phyloP scores from a whole-genome alignment of 2,888 invertebrate genomes.

The Perdita meconis region DNA sequence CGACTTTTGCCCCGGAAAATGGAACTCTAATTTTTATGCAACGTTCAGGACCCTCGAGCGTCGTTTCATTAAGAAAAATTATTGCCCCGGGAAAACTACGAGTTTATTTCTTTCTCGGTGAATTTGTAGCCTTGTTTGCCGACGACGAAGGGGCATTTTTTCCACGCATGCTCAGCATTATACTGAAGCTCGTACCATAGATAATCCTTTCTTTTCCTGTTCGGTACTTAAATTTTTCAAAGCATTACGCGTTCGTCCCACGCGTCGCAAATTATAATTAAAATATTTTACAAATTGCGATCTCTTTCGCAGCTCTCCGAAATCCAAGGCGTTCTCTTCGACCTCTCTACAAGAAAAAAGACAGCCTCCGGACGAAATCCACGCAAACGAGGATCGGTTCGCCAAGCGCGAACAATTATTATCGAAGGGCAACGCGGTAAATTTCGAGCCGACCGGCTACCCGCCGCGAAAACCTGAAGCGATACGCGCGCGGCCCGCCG shows the following conservation, averaged over 20 bases:
- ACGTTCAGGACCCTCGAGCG: not conserved
- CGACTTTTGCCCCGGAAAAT: not conserved
- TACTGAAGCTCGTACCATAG: no score
- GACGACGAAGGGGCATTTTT: not conserved
- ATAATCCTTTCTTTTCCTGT: no score
- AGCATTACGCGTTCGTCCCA: no score
- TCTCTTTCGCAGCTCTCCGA: no score
- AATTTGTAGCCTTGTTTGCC: constrained; percentile 3
- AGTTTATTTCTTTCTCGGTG: not conserved
- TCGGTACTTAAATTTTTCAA: no score
- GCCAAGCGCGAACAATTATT: constrained; percentile 67
- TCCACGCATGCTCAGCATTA: not conserved
- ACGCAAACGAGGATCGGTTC: not conserved
- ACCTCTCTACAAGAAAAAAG: not conserved
- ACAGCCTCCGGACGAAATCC: not conserved
- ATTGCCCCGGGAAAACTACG: not conserved
- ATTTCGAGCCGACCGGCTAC: constrained; percentile 64
- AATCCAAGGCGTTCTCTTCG: no score
- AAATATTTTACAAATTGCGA: no score
- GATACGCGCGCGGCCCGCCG: constrained; percentile 47
- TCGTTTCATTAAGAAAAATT: constrained; percentile 33
- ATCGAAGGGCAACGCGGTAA: constrained; percentile 57
- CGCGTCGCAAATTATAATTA: no score
- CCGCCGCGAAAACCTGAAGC: constrained; percentile 61
- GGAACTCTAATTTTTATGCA: constrained; percentile 25